Conservation (phyloP, 2,113 vertebrate genomes). For the Gopherus evgoodei region DNA sequence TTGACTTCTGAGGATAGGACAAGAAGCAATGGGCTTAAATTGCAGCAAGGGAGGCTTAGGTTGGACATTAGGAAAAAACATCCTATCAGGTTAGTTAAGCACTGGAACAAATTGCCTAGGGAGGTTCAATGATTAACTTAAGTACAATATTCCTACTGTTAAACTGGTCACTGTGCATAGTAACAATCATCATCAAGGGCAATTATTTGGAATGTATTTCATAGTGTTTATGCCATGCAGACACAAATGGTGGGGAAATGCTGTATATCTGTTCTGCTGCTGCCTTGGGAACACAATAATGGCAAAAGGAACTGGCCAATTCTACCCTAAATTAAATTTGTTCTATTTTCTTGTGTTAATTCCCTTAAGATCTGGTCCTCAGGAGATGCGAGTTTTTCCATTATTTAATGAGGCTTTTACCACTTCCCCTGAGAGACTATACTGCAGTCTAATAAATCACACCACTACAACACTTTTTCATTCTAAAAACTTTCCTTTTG, state of each 20-base stretch:
- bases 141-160: neutral
- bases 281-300: constrained; percentile 26
- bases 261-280: neutral
- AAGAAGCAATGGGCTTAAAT: neutral
- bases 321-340: constrained; percentile 40
- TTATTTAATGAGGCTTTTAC: constrained; percentile 26
- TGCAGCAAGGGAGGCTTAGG: neutral
- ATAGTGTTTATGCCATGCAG: neutral
- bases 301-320: constrained; percentile 3
- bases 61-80: neutral
- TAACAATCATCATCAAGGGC: constrained; percentile 14
- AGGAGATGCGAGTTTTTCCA: constrained; percentile 26
- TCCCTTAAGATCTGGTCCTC: constrained; percentile 18
- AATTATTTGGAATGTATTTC: constrained; percentile 46
- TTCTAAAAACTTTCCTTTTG: neutral
- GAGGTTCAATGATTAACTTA: neutral
- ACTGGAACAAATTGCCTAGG: neutral
- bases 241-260: neutral
- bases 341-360: constrained; percentile 15
- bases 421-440: neutral
- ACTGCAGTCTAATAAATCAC: constrained; percentile 45
- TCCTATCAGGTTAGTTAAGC: neutral
- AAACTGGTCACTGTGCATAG: constrained; percentile 12
- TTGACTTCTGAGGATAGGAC: neutral
- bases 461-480: constrained; percentile 1